phyloP scores from a whole-genome alignment of 2,113 vertebrate genomes.

The Rhineura floridana region DNA sequence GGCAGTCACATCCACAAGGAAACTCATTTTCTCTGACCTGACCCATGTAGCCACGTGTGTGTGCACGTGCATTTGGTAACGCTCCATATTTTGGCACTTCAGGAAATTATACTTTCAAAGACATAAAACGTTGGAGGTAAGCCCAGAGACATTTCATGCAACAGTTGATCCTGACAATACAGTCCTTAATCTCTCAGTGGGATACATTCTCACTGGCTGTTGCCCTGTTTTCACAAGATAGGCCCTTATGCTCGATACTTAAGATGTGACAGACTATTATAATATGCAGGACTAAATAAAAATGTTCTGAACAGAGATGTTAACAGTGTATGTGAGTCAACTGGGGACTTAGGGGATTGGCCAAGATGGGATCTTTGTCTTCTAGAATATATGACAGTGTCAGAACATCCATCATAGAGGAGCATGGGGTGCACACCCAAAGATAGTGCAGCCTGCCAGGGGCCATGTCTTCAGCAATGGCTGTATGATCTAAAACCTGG shows the following conservation, averaged over 20 bases:
- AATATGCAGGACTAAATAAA: not conserved
- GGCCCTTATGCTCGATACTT: not conserved
- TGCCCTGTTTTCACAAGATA: not conserved
- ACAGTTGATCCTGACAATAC: not conserved
- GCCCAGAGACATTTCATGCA: not conserved
- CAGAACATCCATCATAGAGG: not conserved
- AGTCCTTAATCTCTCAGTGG: not conserved
- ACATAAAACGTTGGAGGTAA: conserved; percentile 12
- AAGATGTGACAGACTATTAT: conserved; percentile 3
- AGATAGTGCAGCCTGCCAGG: not conserved
- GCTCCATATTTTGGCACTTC: not conserved
- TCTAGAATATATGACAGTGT: not conserved
- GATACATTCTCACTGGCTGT: not conserved
- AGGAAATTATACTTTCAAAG: conserved; percentile 24
- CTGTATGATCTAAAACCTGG: not conserved
- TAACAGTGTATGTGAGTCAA: not conserved
- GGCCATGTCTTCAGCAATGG: not conserved
- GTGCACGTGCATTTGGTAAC: not conserved
- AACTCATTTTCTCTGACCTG: too few species aligned
- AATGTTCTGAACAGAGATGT: not conserved
- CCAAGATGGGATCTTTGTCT: not conserved
- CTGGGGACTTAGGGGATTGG: not conserved
- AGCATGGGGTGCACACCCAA: not conserved
- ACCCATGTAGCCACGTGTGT: not conserved
- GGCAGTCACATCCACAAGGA: not conserved